Evolutionary conservation across 2,888 invertebrate genomes (phyloP).

Genomic region (Adelphocoris suturalis): DNA sequence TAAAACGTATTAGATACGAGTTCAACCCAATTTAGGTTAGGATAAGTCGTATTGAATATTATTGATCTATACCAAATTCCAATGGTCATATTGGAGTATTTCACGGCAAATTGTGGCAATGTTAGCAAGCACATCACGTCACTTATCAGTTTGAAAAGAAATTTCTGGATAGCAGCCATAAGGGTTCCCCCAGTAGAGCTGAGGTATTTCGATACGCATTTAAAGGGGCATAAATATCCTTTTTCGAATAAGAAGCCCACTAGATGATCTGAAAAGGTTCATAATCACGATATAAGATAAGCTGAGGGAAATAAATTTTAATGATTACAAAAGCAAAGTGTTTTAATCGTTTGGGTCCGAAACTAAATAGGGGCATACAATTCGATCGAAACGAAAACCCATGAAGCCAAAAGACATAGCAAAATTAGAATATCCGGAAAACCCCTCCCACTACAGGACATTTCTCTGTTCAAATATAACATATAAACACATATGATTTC

Average conservation of each 20-base stretch:
- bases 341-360: background rate
- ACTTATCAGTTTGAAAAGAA: conserved; percentile 29
- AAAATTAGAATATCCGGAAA: background rate
- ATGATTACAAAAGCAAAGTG: background rate
- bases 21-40: conserved; percentile 8
- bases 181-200: background rate
- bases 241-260: background rate
- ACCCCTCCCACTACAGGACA: conserved; percentile 21
- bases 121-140: background rate
- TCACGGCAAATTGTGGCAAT: background rate
- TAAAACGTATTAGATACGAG: background rate
- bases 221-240: background rate
- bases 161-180: conserved; percentile 42
- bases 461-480: conserved; percentile 21
- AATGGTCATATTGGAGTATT: background rate
- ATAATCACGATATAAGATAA: background rate
- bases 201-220: background rate
- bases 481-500: conserved; percentile 61
- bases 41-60: background rate
- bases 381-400: conserved; percentile 8
- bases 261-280: background rate
- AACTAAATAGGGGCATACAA: background rate
- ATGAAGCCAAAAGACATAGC: background rate
- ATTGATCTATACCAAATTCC: background rate
- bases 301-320: background rate